Evolutionary conservation across 2,888 invertebrate species (phyloP).

Genomic region (Drosophila conformis): DNA sequence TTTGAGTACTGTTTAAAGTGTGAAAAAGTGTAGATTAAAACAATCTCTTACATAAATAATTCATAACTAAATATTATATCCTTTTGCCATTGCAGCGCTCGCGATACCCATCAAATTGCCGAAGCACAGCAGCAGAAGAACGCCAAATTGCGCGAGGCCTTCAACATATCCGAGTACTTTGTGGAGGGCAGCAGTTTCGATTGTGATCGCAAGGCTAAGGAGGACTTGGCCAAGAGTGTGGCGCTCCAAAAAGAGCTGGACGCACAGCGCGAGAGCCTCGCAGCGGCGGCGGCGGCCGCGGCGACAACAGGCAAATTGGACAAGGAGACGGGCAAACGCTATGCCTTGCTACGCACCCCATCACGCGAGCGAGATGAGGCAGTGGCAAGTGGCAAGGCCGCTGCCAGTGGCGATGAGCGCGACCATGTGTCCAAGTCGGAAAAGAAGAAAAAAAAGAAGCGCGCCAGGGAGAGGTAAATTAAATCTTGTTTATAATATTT

Average conservation of each 20-base stretch:
- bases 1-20: no score
- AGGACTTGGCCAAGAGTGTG: slow-evolving; percentile 85
- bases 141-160: slow-evolving; percentile 95
- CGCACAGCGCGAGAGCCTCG: slow-evolving; percentile 84
- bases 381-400: slow-evolving; percentile 57
- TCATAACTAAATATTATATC: background rate
- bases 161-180: slow-evolving; percentile 96
- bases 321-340: slow-evolving; percentile 86
- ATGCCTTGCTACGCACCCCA: slow-evolving; percentile 92
- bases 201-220: slow-evolving; percentile 88
- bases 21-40: background rate
- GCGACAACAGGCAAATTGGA: slow-evolving; percentile 74
- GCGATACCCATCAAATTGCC: slow-evolving; percentile 97
- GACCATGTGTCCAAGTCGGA: slow-evolving; percentile 84
- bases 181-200: slow-evolving; percentile 97
- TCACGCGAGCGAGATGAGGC: slow-evolving; percentile 86
- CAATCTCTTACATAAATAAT: background rate
- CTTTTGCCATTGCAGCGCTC: slow-evolving; percentile 88
- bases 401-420: slow-evolving; percentile 81
- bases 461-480: slow-evolving; percentile 86
- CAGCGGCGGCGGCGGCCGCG: slow-evolving; percentile 70
- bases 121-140: slow-evolving; percentile 98
- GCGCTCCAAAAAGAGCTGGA: slow-evolving; percentile 85
- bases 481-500: background rate
- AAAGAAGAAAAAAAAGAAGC: slow-evolving; percentile 90